These are phyloP conservation scores for Temnothorax rugatulus DNA, from an alignment of 2,888 invertebrate species.

Conservation along the genomic window DNA sequence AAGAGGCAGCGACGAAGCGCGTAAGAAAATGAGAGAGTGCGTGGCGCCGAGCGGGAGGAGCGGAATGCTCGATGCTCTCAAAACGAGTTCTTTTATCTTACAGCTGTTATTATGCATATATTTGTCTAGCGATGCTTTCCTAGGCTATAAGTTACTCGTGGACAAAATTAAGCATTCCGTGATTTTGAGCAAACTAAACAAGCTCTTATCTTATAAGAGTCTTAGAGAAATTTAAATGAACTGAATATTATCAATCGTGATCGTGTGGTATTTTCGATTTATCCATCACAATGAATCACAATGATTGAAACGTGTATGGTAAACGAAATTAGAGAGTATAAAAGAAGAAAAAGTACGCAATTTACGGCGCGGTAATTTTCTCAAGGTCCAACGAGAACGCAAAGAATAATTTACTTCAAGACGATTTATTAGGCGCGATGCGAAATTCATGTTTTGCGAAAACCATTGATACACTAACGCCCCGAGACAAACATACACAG, in stretches of 20 bases:
- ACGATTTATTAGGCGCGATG: not conserved
- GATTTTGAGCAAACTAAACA: not conserved
- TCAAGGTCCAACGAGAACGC: not conserved
- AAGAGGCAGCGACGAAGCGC: constrained; percentile 42
- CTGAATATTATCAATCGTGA: not conserved
- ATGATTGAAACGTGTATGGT: not conserved
- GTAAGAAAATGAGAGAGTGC: constrained; percentile 40
- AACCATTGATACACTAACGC: not conserved
- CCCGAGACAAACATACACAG: not conserved
- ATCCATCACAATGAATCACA: not conserved
- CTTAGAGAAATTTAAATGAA: not conserved
- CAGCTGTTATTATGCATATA: constrained; percentile 80
- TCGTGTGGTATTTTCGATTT: not conserved
- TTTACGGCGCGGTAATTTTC: not conserved
- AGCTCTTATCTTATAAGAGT: not conserved
- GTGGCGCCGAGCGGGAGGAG: not conserved
- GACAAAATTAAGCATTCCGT: not conserved
- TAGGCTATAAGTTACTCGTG: constrained; percentile 16
- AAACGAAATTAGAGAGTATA: too few relatives aligned
- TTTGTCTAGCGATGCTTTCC: constrained; percentile 64
- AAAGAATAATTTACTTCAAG: not conserved
- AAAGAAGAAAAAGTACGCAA: not conserved
- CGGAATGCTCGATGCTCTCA: constrained; percentile 74
- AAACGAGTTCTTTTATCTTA: constrained; percentile 82
- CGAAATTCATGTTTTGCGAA: not conserved